A percentile compares a stretch with the other conserved stretches of the same genome.
Evolutionary conservation across 1,140 invertebrate species (phyloP).

Genomic region (Micrasema longulum): DNA sequence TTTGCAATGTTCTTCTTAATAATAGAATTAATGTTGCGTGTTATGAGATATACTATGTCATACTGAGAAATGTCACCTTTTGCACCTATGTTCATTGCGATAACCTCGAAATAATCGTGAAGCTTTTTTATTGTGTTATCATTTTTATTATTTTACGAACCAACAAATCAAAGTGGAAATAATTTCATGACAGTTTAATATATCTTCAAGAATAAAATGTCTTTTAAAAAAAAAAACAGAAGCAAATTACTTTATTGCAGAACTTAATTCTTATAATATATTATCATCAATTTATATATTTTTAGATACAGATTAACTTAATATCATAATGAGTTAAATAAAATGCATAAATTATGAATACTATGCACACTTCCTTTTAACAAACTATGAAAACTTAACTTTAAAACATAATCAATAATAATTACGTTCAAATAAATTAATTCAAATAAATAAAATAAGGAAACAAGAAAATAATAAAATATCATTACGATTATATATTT

Average conservation of each 20-base stretch:
- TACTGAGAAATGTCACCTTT: conserved; percentile 14
- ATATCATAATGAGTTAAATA: not conserved
- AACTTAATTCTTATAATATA: not conserved
- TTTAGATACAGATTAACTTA: not conserved
- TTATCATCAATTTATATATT: not conserved
- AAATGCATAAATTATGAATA: not conserved
- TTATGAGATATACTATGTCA: not conserved
- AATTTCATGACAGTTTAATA: conserved; percentile 13
- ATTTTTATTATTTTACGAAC: conserved; percentile 1
- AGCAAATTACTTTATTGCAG: not conserved
- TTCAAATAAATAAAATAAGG: no score
- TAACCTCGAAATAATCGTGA: conserved; percentile 14
- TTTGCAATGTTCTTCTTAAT: conserved; percentile 2
- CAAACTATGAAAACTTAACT: no score
- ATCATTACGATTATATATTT: no score
- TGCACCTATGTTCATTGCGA: conserved; percentile 1
- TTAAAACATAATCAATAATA: no score
- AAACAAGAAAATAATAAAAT: no score
- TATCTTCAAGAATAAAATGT: conserved; percentile 2
- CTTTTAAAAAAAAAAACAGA: not conserved
- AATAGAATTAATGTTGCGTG: conserved; percentile 14
- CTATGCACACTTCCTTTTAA: not conserved
- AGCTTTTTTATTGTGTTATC: not conserved
- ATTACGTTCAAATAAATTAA: no score
- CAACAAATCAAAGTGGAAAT: conserved; percentile 23